phyloP scores from a whole-genome alignment of 1,140 invertebrate species.

The Pogonomyrmex barbatus region DNA sequence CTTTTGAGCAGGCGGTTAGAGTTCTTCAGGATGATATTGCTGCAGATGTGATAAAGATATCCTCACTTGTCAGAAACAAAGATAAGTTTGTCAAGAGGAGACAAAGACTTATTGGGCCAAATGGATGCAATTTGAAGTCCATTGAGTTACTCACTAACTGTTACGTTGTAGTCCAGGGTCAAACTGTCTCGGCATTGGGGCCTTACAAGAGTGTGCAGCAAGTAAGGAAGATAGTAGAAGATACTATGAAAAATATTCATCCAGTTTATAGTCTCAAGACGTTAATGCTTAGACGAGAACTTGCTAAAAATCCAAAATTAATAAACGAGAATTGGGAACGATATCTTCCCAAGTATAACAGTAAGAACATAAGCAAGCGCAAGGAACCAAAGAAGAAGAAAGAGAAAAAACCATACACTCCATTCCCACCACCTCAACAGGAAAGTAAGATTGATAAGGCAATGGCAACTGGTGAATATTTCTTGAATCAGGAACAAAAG shows the following conservation, averaged over 20 bases:
- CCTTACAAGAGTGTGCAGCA: constrained; percentile 98
- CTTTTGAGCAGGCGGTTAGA: constrained; percentile 96
- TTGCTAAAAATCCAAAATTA: constrained; percentile 96
- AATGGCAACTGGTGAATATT: constrained; percentile 98
- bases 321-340: constrained; percentile 98
- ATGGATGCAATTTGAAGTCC: constrained; percentile 98
- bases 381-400: constrained; percentile 95
- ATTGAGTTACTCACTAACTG: constrained; percentile 99
- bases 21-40: constrained; percentile 96
- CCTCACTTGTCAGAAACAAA: constrained; percentile 95
- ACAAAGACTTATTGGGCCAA: constrained; percentile 97
- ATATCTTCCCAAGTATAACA: constrained; percentile 98
- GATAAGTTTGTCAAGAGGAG: constrained; percentile 98
- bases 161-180: constrained; percentile 98
- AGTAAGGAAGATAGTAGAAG: constrained; percentile 96
- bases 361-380: constrained; percentile 95
- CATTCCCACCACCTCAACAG: constrained; percentile 97
- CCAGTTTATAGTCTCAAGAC: constrained; percentile 99
- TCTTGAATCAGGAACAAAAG: constrained; percentile 95
- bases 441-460: constrained; percentile 98
- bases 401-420: constrained; percentile 97
- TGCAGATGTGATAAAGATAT: constrained; percentile 99
- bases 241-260: constrained; percentile 99
- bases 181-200: constrained; percentile 98
- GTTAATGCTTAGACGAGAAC: constrained; percentile 98